Percentiles rank a stretch among this genome's conserved stretches.
Conservation (phyloP, 2,797 vertebrate genomes). For the Mergus octosetaceus region DNA sequence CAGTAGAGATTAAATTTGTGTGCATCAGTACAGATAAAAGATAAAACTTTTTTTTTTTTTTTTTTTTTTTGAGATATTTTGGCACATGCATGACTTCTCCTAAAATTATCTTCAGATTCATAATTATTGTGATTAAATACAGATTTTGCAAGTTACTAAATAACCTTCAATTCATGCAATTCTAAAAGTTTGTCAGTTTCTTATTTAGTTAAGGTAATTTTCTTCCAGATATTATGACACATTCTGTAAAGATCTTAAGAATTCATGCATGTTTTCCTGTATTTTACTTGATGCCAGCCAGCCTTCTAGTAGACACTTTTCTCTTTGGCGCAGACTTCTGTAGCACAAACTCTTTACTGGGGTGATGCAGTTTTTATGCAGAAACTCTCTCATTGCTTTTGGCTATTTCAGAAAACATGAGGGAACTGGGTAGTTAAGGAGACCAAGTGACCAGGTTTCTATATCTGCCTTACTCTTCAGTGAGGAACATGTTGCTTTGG, state of each 20-base stretch:
- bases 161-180: rapidly evolving
- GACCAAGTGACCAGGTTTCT: background rate
- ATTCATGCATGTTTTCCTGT: background rate
- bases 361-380: background rate
- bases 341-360: background rate
- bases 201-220: background rate
- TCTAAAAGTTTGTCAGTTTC: background rate
- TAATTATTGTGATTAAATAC: background rate
- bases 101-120: background rate
- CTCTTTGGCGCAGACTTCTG: background rate
- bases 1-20: background rate
- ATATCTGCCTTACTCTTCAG: background rate
- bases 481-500: background rate
- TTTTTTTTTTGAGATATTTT: background rate
- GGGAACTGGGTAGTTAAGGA: background rate
- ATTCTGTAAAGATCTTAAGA: background rate
- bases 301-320: background rate
- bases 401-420: background rate
- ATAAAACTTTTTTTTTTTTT: background rate
- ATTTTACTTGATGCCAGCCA: background rate
- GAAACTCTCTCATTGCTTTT: background rate
- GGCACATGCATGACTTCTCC: background rate
- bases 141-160: background rate
- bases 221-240: background rate
- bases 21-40: background rate